Percentiles rank a stretch among this genome's conserved stretches.
Evolutionary conservation across 2,888 invertebrate species (phyloP).

Genomic region (Diadromus collaris): DNA sequence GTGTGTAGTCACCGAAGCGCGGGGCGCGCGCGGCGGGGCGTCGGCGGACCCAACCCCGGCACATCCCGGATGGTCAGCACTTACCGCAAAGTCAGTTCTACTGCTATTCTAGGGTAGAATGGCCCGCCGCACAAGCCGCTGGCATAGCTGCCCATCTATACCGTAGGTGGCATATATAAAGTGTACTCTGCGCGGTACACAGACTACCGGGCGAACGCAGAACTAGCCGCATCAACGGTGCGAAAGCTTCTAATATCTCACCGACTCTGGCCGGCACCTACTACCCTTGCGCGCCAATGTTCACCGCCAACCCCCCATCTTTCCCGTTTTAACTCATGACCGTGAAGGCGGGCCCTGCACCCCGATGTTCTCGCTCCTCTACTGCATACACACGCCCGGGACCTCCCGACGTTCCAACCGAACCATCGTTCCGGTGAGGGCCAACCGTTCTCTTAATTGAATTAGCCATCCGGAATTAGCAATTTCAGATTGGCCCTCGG

Average conservation of each 20-base stretch:
- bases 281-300: constrained; percentile 1
- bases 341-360: constrained; percentile 8
- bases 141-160: constrained; percentile 21
- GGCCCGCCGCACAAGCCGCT: constrained; percentile 25
- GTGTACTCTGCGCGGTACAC: constrained; percentile 12
- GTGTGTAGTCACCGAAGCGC: constrained; percentile 69
- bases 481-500: constrained; percentile 75
- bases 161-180: constrained; percentile 10
- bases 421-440: constrained; percentile 54
- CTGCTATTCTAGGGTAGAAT: constrained; percentile 49
- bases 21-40: constrained; percentile 32
- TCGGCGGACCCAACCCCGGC: constrained; percentile 40
- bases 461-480: constrained; percentile 78
- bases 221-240: constrained; percentile 64
- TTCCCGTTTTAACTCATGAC: constrained; percentile 39
- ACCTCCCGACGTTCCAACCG: constrained; percentile 31
- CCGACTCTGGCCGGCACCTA: constrained; percentile 48
- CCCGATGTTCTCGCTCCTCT: constrained; percentile 42
- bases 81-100: constrained; percentile 73
- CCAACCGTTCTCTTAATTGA: constrained; percentile 77
- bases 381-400: constrained; percentile 23
- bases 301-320: constrained; percentile 1
- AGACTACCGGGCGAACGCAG: constrained; percentile 52
- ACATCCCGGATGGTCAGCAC: constrained; percentile 71
- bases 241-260: constrained; percentile 63